These are phyloP conservation scores for Neogobius melanostomus DNA, from an alignment of 2,113 vertebrate species.

Conservation along the genomic window DNA sequence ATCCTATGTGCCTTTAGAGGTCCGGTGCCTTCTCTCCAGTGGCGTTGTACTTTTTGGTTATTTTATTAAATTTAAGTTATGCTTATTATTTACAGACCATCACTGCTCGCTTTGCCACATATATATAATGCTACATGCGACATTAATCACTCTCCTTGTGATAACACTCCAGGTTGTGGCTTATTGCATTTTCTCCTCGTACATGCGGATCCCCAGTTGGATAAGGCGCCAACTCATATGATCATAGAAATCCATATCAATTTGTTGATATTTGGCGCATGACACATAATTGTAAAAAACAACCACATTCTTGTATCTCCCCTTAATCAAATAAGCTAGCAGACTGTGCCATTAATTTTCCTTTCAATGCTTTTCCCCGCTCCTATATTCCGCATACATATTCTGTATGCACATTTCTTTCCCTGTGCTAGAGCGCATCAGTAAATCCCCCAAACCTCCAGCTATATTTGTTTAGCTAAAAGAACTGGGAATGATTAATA, in stretches of 20 bases:
- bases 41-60: too few species aligned
- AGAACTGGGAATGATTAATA: conserved; percentile 49
- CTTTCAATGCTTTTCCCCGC: not conserved
- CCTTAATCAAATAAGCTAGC: not conserved
- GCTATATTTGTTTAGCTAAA: conserved; percentile 42
- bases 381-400: conserved; percentile 6
- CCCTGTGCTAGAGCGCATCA: conserved; percentile 13
- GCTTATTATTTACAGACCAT: too few species aligned
- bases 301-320: not conserved
- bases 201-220: not conserved
- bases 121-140: too few species aligned
- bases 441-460: conserved; percentile 16
- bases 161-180: not conserved
- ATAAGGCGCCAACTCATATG: conserved; percentile 1
- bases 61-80: too few species aligned
- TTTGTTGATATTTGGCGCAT: not conserved
- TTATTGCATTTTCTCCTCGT: not conserved
- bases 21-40: too few species aligned
- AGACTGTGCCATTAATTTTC: conserved; percentile 10
- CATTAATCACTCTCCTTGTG: not conserved
- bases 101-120: too few species aligned
- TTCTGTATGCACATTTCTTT: not conserved
- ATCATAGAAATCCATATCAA: conserved; percentile 4
- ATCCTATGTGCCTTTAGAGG: too few species aligned
- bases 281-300: not conserved